Percentiles rank a stretch among this genome's conserved stretches.
These are phyloP conservation scores for Mixornis gularis DNA, from an alignment of 2,113 vertebrate genomes.

Conservation along the genomic window DNA sequence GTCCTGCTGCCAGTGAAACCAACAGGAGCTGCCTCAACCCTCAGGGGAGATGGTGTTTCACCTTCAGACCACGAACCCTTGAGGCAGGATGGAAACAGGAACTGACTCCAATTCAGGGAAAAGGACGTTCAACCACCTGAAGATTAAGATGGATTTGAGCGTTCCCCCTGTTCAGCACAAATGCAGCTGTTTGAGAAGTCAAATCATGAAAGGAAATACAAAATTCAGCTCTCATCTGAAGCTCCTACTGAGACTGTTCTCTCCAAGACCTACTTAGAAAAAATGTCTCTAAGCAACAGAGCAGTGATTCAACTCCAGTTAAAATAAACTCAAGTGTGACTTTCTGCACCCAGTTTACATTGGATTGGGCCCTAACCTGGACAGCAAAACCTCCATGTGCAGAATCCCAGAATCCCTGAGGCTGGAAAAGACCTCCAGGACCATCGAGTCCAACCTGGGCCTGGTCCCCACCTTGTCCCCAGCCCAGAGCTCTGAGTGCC, in stretches of 20 bases:
- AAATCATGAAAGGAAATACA: neutral
- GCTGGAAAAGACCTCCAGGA: neutral
- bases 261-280: neutral
- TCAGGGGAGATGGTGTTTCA: neutral
- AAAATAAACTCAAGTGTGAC: neutral
- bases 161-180: neutral
- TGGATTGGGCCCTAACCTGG: neutral
- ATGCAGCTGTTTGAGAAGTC: neutral
- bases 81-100: neutral
- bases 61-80: neutral
- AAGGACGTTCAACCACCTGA: neutral
- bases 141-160: neutral
- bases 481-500: neutral
- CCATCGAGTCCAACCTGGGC: rapidly evolving
- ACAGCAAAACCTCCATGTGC: neutral
- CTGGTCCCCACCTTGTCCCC: rapidly evolving
- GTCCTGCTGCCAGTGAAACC: neutral
- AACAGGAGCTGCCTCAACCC: neutral
- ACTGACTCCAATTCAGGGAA: neutral
- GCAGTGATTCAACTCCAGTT: neutral
- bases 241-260: neutral
- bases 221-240: neutral
- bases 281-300: neutral
- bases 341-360: neutral
- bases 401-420: neutral